A percentile compares a stretch with the other conserved stretches of the same genome.
These are phyloP conservation scores for Sinhomidia bicolor DNA, from an alignment of 2,888 invertebrate genomes.

Conservation along the genomic window DNA sequence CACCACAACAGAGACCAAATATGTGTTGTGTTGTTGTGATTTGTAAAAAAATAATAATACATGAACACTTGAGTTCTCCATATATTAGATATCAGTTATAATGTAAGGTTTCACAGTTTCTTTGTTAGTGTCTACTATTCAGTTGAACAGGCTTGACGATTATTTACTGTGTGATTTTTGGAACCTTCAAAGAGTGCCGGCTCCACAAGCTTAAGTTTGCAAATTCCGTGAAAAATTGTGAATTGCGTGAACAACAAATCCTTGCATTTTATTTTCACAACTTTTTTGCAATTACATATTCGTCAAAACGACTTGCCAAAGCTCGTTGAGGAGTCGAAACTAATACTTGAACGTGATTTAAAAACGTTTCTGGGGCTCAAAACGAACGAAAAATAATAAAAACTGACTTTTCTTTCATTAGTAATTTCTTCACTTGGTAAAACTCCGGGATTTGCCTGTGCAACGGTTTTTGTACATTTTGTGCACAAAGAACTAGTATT, in stretches of 20 bases:
- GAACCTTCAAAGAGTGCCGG: slow-evolving; percentile 8
- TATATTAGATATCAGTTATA: not conserved
- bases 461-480: too few species aligned
- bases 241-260: too few species aligned
- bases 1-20: not conserved
- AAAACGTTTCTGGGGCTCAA: too few species aligned
- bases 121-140: not conserved
- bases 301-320: too few species aligned
- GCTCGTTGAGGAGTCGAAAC: too few species aligned
- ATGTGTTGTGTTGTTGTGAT: not conserved
- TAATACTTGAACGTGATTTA: too few species aligned
- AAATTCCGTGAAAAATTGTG: not conserved
- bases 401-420: slow-evolving; percentile 54
- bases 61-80: not conserved
- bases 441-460: not conserved
- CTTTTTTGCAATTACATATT: too few species aligned
- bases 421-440: slow-evolving; percentile 31
- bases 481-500: not conserved
- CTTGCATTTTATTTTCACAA: too few species aligned
- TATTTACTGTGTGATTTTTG: not conserved
- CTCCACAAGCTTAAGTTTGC: not conserved
- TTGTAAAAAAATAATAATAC: not conserved
- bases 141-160: not conserved
- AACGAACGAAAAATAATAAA: too few species aligned
- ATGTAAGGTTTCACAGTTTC: not conserved